Conservation (phyloP, 2,797 vertebrate genomes). For the Macrochelys suwanniensis region DNA sequence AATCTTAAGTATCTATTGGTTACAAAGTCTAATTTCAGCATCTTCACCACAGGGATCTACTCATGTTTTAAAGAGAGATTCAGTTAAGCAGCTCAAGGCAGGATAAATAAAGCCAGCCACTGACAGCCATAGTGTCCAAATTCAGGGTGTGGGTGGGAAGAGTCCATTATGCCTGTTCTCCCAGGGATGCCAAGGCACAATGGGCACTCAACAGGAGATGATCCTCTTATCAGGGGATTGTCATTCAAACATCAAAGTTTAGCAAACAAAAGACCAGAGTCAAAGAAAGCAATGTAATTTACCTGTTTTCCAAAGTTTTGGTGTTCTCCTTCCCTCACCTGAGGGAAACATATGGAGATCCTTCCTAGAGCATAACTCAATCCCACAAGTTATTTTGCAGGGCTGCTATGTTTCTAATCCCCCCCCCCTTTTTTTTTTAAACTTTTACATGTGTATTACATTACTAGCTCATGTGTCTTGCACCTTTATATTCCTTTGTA, state of each 20-base stretch:
- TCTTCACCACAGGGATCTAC: not conserved
- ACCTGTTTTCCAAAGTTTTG: not conserved
- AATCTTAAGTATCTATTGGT: too few relatives aligned
- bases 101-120: not conserved
- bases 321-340: not conserved
- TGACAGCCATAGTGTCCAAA: not conserved
- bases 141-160: not conserved
- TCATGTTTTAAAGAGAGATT: not conserved
- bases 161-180: not conserved
- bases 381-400: not conserved
- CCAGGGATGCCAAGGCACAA: not conserved
- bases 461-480: fast-evolving
- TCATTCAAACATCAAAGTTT: not conserved
- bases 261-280: not conserved
- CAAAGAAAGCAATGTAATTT: not conserved
- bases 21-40: not conserved
- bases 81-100: not conserved
- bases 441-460: not conserved
- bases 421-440: not conserved
- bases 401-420: not conserved
- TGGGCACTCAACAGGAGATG: not conserved
- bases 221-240: not conserved
- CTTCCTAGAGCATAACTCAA: not conserved
- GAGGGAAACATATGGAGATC: not conserved
- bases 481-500: conserved; percentile 15